Evolutionary conservation across 2,888 invertebrate species (phyloP), one percentile per base, ranked within the genome.

Genomic region (Philereme transversata): DNA sequence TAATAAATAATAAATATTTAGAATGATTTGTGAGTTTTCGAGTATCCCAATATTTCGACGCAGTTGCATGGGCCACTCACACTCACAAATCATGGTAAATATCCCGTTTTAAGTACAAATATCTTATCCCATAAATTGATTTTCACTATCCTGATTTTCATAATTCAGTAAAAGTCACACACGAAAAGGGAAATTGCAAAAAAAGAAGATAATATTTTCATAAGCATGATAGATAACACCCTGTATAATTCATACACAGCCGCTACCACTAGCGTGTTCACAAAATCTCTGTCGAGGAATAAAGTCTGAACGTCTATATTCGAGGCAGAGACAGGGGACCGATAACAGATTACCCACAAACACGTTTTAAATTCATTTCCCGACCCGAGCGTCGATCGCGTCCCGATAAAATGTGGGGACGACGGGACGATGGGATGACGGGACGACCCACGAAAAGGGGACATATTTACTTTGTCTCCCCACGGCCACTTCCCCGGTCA

Each of bases 341-440:
- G 92, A 90, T 92, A 91, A 92, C 90, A 92, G 92, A 92, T 92
- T 92, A 92, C 92, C 92, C 92, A 87, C 92, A 92, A 91, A 92
- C 92, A 92, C 90, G 91, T 90, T 91, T 92, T 91, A 90, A 92
- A 92, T 90, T 92, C 90, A 90, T 90, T 91, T 90, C 90, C 90
- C 90, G 89, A 90, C 90, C 90, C 91, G 85, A 84, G 86, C 86
- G 83, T 86, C 90, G 90, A 91, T 90, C 90, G 89, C 87, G 87
- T 86, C 85, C 86, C 90, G 90, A 92, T 92, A 92, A 91, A 92
- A 90, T 90, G 90, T 90, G 88, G 90, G 90, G 88, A 87, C 83
- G 85, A 81, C 83, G 84, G 89, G 89, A 90, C 91, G 59, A 59
- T 53, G 53, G 62, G 62, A 62, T 55, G 58, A 47, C 62, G 88